Evolutionary conservation across 1,140 invertebrate genomes (phyloP), one percentile per base, ranked within the genome.

Genomic region (Euura saliciscinereae): DNA sequence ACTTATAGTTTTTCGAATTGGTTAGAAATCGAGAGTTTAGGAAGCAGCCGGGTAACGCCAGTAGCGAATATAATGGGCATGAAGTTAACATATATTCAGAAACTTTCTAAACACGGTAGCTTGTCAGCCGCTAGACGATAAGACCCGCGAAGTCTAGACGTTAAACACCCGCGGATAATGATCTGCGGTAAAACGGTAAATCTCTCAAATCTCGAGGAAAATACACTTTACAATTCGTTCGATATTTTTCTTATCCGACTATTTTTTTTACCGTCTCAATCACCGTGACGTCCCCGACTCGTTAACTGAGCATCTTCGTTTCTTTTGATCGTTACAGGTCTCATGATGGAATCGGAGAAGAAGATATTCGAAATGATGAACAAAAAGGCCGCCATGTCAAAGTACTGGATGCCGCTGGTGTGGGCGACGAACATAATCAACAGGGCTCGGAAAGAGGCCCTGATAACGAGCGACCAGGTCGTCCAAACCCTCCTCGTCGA

Each of bases 381-480:
- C 79, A 91, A 92, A 11, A 95, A 95, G 80, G 94, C 92, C 76
- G 93, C 93, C 43, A 96, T 97, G 93, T 95, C 94, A 1, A 97
- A 97, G 81, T 97, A 96, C 82, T 97, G 95, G 95, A 95, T 97
- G 93, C 96, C 96, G 0, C 86, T 96, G 5, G 94, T 96, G 2
- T 97, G 96, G 96, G 95, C 95, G 45, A 95, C 95, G 1, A 96
- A 96, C 82, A 94, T 97, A 73, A 95, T 97, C 75, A 96, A 96
- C 83, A 88, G 94, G 73, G 94, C 95, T 0, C 87, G 94, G 71
- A 94, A 94, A 79, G 95, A 97, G 77, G 90, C 91, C 1, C 85
- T 95, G 46, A 96, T 96, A 75, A 90, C 90, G 10, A 95, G 93
- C 77, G 95, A 96, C 83, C 95, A 96, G 77, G 94, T 96, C 75